Percentiles rank a stretch among this genome's conserved stretches.
phyloP scores from a whole-genome alignment of 2,797 vertebrate species.

The Sebastolobus alascanus region DNA sequence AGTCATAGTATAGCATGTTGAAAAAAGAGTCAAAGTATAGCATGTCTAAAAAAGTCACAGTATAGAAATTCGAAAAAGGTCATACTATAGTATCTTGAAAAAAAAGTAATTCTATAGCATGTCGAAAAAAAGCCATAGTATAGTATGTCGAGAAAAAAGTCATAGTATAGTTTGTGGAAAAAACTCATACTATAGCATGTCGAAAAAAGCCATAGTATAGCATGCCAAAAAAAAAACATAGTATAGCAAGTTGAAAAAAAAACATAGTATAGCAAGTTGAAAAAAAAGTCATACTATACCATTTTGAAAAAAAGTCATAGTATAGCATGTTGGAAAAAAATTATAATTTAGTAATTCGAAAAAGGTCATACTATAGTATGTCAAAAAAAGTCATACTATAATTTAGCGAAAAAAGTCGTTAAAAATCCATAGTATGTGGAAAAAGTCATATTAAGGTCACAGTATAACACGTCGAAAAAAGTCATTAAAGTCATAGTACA shows the following conservation, averaged over 20 bases:
- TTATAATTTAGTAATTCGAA: too few species aligned
- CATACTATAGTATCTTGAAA: neutral
- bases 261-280: neutral
- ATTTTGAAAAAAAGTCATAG: neutral
- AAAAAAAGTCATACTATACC: neutral
- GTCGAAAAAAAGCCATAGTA: too few species aligned
- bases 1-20: too few species aligned
- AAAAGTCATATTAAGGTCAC: neutral
- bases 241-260: too few species aligned
- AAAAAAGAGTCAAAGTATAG: neutral
- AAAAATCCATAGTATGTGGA: neutral
- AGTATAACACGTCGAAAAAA: too few species aligned
- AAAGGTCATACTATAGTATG: neutral
- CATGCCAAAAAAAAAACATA: neutral
- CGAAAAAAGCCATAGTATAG: neutral
- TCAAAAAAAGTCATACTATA: neutral
- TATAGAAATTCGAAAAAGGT: neutral
- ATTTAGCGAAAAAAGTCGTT: neutral
- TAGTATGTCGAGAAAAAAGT: neutral
- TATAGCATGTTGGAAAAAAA: neutral
- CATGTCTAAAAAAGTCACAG: neutral
- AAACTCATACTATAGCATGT: neutral
- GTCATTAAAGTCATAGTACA: too few species aligned
- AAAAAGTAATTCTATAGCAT: too few species aligned
- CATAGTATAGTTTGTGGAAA: too few species aligned